Evolutionary conservation across 2,797 vertebrate genomes (phyloP).

Genomic region (Diplodus puntazzo): DNA sequence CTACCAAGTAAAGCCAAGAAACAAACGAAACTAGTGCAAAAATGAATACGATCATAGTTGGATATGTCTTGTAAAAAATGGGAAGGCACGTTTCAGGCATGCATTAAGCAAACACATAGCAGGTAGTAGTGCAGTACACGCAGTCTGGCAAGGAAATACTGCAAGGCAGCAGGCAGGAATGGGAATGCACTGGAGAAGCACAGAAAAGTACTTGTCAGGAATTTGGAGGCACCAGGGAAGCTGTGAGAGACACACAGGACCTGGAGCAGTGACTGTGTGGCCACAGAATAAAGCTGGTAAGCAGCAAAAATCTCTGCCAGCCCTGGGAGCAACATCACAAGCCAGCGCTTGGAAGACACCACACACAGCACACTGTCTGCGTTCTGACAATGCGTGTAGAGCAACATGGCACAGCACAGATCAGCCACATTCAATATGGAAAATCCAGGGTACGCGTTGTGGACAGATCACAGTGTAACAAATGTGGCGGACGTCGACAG

Average conservation of each 20-base stretch:
- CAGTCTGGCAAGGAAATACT: constrained; percentile 22
- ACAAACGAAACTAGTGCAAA: not conserved
- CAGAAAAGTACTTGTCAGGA: constrained; percentile 25
- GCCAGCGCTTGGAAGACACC: constrained; percentile 12
- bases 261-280: constrained; percentile 23
- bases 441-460: not conserved
- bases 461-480: not conserved
- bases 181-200: constrained; percentile 11
- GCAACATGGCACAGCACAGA: not conserved
- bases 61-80: not conserved
- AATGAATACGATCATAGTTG: not conserved
- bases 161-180: constrained; percentile 7
- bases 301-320: constrained; percentile 33
- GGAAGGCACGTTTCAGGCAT: not conserved
- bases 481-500: not conserved
- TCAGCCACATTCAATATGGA: not conserved
- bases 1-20: not conserved
- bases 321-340: constrained; percentile 30
- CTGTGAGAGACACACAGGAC: constrained; percentile 31
- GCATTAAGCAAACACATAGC: constrained; percentile 8
- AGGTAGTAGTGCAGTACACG: not conserved
- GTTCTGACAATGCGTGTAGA: not conserved
- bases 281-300: constrained; percentile 28
- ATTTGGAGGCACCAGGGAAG: constrained; percentile 27
- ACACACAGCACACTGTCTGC: not conserved